Conservation (phyloP, 1,140 invertebrate species). For the Laupala kohalensis region DNA sequence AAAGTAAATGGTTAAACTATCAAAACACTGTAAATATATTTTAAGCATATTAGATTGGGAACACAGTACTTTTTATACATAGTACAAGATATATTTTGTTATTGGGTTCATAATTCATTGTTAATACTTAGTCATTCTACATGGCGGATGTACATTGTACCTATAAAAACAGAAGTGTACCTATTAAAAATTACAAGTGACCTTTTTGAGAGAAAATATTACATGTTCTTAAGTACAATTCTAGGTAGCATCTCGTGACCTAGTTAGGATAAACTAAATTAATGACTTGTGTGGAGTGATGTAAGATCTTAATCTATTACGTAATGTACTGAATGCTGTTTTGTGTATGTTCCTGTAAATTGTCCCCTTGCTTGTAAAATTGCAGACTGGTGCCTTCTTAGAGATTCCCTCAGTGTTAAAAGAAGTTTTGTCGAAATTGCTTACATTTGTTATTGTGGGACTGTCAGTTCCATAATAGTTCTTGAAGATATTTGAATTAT, state of each 20-base stretch:
- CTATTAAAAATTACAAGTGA: not conserved
- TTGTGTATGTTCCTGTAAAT: not conserved
- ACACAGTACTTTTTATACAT: not conserved
- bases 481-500: not conserved
- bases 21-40: not conserved
- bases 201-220: not conserved
- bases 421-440: not conserved
- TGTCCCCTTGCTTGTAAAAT: not conserved
- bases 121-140: not conserved
- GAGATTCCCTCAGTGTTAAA: not conserved
- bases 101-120: not conserved
- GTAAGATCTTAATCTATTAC: not conserved
- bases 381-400: not conserved
- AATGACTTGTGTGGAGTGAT: not conserved
- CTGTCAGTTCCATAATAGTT: not conserved
- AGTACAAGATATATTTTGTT: not conserved
- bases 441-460: not conserved
- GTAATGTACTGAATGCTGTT: not conserved
- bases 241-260: not conserved
- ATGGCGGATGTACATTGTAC: not conserved
- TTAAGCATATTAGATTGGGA: not conserved
- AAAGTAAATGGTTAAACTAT: not conserved
- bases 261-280: not conserved
- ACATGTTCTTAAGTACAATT: not conserved
- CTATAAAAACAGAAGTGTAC: not conserved